Conservation (phyloP, 1,140 invertebrate genomes). For the Nomia melanderi region DNA sequence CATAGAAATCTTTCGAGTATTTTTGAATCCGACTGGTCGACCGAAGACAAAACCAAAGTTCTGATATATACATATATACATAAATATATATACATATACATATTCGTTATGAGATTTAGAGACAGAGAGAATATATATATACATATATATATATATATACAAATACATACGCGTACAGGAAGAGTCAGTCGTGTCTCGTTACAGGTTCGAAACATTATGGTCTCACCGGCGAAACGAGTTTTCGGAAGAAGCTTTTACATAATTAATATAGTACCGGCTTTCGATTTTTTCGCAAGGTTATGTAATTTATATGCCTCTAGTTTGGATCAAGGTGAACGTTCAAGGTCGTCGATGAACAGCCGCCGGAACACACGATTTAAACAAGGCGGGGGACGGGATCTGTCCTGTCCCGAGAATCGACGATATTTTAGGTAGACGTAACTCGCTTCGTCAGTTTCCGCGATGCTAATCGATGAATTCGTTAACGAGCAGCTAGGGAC, state of each 20-base stretch:
- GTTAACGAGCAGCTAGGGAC: too few species aligned
- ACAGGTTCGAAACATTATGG: neutral
- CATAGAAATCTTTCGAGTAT: conserved; percentile 49
- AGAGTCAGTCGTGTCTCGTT: neutral
- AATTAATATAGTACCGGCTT: too few species aligned
- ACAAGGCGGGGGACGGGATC: too few species aligned
- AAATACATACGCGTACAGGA: neutral
- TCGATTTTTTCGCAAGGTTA: too few species aligned
- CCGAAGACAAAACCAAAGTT: conserved; percentile 61
- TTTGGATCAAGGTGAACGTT: too few species aligned
- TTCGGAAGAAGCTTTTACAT: neutral
- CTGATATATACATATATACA: conserved; percentile 60
- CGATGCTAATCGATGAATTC: too few species aligned
- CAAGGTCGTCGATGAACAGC: too few species aligned
- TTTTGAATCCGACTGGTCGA: conserved; percentile 62
- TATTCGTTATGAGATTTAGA: conserved; percentile 44
- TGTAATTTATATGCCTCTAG: too few species aligned
- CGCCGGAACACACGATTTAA: too few species aligned
- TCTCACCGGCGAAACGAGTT: neutral
- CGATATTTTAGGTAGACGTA: too few species aligned
- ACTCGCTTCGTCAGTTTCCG: too few species aligned
- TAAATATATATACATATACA: conserved; percentile 48
- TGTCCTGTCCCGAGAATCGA: too few species aligned
- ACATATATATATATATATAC: neutral
- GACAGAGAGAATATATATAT: conserved; percentile 56